A percentile compares a stretch with the other conserved stretches of the same genome.
Conservation (phyloP, 2,888 invertebrate species). For the Drosophila stalkeri region DNA sequence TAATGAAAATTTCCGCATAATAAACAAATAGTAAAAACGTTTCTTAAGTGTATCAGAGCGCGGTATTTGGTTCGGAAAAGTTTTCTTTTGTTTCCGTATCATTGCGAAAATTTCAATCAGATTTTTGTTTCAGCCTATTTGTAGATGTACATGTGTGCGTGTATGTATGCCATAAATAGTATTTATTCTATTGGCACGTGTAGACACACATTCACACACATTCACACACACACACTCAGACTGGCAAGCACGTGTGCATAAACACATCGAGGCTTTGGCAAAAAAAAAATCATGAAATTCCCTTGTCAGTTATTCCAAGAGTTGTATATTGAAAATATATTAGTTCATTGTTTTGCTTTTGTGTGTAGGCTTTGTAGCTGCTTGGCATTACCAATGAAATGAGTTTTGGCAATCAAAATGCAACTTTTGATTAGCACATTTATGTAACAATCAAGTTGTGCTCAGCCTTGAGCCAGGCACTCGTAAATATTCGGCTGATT, state of each 20-base stretch:
- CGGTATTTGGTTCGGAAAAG: slow-evolving; percentile 13
- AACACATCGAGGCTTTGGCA: slow-evolving; percentile 16
- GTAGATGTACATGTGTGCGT: slow-evolving; percentile 15
- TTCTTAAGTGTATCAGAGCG: slow-evolving; percentile 42
- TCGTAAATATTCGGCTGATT: slow-evolving; percentile 67
- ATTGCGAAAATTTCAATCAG: slow-evolving; percentile 62
- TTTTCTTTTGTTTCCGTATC: slow-evolving; percentile 17
- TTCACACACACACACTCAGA: background rate
- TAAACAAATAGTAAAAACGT: background rate
- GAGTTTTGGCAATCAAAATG: slow-evolving; percentile 50
- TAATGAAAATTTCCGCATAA: background rate
- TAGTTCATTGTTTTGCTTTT: slow-evolving; percentile 13
- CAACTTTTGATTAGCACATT: slow-evolving; percentile 73
- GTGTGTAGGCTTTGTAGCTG: background rate
- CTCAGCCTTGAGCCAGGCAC: slow-evolving; percentile 23
- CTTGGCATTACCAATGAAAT: slow-evolving; percentile 23
- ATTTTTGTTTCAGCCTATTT: slow-evolving; percentile 41
- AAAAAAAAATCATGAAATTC: slow-evolving; percentile 50
- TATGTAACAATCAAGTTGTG: slow-evolving; percentile 65
- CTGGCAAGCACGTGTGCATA: slow-evolving; percentile 4
- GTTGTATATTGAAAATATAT: slow-evolving; percentile 8
- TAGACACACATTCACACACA: slow-evolving; percentile 6
- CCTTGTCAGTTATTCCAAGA: slow-evolving; percentile 50
- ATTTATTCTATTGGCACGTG: slow-evolving; percentile 72
- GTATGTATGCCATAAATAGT: slow-evolving; percentile 50